Evolutionary conservation across 2,797 vertebrate species (phyloP), one percentile per base, ranked within the genome.

Genomic region (Sebastes aleutianus): DNA sequence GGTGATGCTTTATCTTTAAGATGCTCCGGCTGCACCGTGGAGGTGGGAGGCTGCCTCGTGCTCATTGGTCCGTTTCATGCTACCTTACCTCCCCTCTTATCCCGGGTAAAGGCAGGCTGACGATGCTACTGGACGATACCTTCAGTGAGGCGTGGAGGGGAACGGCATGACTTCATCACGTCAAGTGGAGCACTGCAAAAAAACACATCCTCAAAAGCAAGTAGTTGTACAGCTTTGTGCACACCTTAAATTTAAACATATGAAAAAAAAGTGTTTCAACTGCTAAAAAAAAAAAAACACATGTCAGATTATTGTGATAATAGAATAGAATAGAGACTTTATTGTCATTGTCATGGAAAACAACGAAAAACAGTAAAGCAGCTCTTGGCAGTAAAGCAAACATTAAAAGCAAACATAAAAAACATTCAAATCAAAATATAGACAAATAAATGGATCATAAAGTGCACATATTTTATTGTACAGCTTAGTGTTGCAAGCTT

Each of bases 111-210:
- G 70, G 63, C 39, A 82, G 70, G 56, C 83, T 32, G 84, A 29
- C 68, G 74, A 91, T 80, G 73, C 85, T 85, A 91, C 85, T 91
- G 91, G 92, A 83, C 84, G 78, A 83, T 62, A 79, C 76, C 64
- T 85, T 78, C 68, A 69, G 77, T 32, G 77, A 89, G 92, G 90
- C 85, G 92, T 86, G 87, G 39, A 14, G 39, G 76, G 47, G 50
- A 36, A 57, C 64, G 70, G 65, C 59, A 63, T 92, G 91, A 94
- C 93, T 91, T 95, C 94, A 95, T 93, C 93, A 89, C 86, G 91
- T 91, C 84, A 81, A 79, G 76, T 32, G 59, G 53, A 88, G 87
- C 85, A 53, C 89, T 87, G 79, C 47, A 82, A 88, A 81, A 82
- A 88, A 81, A 88, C 31, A 53, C 7, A 22, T 26, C 32, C 1